Base-by-base conservation (phyloP, 1,140 invertebrate genomes). In the Trinorchestia longiramus region DNA sequence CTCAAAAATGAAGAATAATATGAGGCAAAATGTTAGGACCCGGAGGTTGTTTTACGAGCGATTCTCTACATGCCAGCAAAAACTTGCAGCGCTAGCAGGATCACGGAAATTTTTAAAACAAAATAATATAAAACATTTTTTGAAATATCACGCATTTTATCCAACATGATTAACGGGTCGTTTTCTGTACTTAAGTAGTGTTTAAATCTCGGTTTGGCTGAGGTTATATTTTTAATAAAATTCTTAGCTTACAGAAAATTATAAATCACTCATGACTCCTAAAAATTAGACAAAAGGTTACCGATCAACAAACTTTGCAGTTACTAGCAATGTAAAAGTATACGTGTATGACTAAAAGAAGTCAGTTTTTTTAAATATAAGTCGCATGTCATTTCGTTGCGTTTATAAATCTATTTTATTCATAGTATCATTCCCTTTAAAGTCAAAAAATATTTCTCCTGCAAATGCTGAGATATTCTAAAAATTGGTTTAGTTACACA, bases 1-100 rank as follows among this genome's bases (percentile, higher is more conserved):
- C 92, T 94, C 36, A n/a, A 47, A 94, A 94, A 94, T 90, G 43
- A 90, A 41, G 43, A 42, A 90, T 90, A 90, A 90, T 90, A 90
- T 90, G n/a, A 90, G 41, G 36, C 42, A 90, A 42, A 90, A 90
- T 90, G 88, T 42, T 42, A 42, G 88, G 4, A 42, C 88, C 43
- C 88, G 36, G 88, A 43, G n/a, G 88, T 43, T 90, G n/a, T 43
- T 90, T 90, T 90, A 90, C 88, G 88, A 42, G 88, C 41, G 62
- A 15, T 42, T 43, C 88, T 90, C 28, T 42, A 90, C 88, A 42
- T 90, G 11, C 88, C 88, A 43, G 88, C 88, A 90, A 42, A 90
- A 90, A 90, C 4, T 19, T 43, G 88, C 88, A 3, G 11, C 62
- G 62, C 62, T 11, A 77, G 62, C 28, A 28, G 15, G 62, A 77